Evolutionary conservation across 2,888 invertebrate species (phyloP).

Genomic region (Temnothorax rugatulus): DNA sequence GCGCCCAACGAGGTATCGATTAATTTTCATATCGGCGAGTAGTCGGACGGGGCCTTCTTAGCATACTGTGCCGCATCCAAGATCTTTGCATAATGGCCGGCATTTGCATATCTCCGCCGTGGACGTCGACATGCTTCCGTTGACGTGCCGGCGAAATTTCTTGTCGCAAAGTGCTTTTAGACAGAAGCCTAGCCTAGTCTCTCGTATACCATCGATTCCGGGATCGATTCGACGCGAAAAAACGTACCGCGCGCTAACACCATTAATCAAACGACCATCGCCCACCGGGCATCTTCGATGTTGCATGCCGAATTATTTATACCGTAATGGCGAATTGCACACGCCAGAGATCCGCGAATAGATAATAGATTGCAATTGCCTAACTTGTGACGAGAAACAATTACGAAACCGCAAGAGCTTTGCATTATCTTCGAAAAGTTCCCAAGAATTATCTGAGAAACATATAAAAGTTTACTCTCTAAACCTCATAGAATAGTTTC

Average conservation of each 20-base stretch:
- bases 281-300: background rate
- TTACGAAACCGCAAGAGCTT: background rate
- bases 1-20: conserved; percentile 60
- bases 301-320: conserved; percentile 39
- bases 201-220: conserved; percentile 1
- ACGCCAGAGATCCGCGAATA: background rate
- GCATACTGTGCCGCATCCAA: conserved; percentile 71
- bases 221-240: conserved; percentile 29
- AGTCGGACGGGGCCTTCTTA: conserved; percentile 66
- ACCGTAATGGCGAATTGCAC: conserved; percentile 3
- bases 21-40: conserved; percentile 68
- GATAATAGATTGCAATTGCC: background rate
- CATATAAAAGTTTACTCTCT: background rate
- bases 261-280: conserved; percentile 43
- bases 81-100: conserved; percentile 65
- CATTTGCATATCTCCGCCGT: conserved; percentile 68
- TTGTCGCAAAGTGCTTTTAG: conserved; percentile 52
- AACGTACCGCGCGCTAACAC: background rate
- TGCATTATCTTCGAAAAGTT: background rate
- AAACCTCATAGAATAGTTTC: too few relatives aligned
- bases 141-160: conserved; percentile 64
- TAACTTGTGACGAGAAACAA: background rate
- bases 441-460: background rate
- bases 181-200: conserved; percentile 33
- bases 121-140: conserved; percentile 41